Base-by-base conservation (phyloP, 2,888 invertebrate genomes). In the Lamellibrachia satsuma region DNA sequence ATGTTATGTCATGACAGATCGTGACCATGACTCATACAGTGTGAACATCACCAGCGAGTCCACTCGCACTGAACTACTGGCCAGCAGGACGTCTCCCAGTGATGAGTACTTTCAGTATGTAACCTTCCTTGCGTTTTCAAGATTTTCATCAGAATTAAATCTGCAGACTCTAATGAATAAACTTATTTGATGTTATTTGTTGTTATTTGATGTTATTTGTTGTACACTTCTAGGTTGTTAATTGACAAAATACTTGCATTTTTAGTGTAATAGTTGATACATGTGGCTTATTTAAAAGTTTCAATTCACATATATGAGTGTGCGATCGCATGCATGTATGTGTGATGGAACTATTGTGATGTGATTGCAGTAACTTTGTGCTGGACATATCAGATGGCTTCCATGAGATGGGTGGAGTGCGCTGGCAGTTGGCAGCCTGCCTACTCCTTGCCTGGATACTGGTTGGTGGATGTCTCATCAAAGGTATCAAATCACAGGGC, bases 361-460 rank as follows among this genome's bases (percentile, higher is more conserved):
- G 75, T 75, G 75, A 75, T 75, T 75, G 60, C 95, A 96, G 96
- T 93, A 95, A 96, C 92, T 96, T 95, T 93, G 96, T 96, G 52
- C 94, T 96, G 93, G 96, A 95, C 92, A 96, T 96, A 75, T 95
- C 96, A 0, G 95, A 95, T n/a, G 96, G 96, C 9, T 94, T 96
- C 22, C 95, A 96, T 92, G 95, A 96, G 90, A 94, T 96, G 94
- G 96, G 96, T 4, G 95, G 94, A 0, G 93, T 96, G 1, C 95
- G 95, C 27, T 97, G 97, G 97, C 97, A 98, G 93, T 97, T 98
- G 97, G 98, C 98, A 3, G 96, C 97, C 3, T 98, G 98, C 96
- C 97, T 98, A 22, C 97, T 98, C 1, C 97, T 97, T 92, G 98
- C 98, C 93, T 98, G 98, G 98, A 91, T 92, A 7, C 92, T 93